These are phyloP conservation scores for Chunga burmeisteri DNA, from an alignment of 2,113 vertebrate genomes.

Conservation along the genomic window DNA sequence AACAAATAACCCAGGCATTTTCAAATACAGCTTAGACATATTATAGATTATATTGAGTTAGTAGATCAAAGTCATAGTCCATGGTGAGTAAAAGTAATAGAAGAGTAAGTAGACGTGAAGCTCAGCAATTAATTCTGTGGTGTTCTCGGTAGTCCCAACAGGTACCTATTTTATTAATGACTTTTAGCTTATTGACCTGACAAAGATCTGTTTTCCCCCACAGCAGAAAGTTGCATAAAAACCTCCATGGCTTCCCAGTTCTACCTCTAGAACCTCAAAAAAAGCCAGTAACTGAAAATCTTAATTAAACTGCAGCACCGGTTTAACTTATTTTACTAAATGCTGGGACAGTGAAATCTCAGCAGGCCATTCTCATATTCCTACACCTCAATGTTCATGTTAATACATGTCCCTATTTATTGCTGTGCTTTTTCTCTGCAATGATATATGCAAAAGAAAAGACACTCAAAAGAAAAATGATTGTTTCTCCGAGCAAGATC, in stretches of 20 bases:
- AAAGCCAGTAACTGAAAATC: neutral
- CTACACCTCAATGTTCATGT: constrained; percentile 6
- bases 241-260: neutral
- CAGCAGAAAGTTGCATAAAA: neutral
- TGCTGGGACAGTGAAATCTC: constrained; percentile 38
- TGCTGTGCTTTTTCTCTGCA: neutral
- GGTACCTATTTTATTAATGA: neutral
- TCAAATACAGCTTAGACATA: neutral
- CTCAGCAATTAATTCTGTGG: neutral
- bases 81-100: neutral
- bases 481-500: neutral
- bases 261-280: neutral
- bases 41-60: neutral
- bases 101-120: neutral
- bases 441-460: neutral
- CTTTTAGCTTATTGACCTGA: neutral
- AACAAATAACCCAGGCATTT: neutral
- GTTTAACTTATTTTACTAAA: constrained; percentile 5
- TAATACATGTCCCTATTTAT: neutral
- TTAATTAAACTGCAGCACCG: constrained; percentile 8
- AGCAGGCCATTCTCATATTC: constrained; percentile 13
- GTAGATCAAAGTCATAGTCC: neutral
- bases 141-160: neutral
- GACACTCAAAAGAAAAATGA: neutral
- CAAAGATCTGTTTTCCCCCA: neutral